Evolutionary conservation across 2,113 vertebrate species (phyloP).

Genomic region (Azemiops feae): DNA sequence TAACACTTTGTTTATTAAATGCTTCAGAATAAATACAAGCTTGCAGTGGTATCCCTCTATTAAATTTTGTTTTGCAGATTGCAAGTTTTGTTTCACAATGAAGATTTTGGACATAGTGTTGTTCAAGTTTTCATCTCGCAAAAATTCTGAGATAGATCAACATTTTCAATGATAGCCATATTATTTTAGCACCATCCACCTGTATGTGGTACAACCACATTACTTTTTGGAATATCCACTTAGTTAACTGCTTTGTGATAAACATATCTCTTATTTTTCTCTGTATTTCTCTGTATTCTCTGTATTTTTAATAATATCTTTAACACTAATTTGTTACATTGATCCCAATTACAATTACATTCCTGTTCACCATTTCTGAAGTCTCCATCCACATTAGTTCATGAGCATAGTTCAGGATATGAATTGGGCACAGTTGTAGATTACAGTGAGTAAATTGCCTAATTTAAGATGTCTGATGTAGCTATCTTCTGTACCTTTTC

Average conservation of each 20-base stretch:
- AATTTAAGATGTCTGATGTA: neutral
- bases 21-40: conserved; percentile 46
- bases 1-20: conserved; percentile 54
- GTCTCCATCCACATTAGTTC: neutral
- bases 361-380: neutral
- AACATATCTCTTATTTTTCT: conserved; percentile 25
- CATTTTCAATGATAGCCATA: neutral
- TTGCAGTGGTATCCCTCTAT: conserved; percentile 13
- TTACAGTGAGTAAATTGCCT: neutral
- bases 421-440: conserved; percentile 2
- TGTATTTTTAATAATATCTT: conserved; percentile 1
- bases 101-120: neutral
- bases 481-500: neutral
- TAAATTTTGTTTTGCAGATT: conserved; percentile 32
- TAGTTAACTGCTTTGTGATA: conserved; percentile 23
- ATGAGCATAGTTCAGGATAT: neutral
- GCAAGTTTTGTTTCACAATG: neutral
- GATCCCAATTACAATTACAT: conserved; percentile 4
- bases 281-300: neutral
- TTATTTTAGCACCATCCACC: neutral
- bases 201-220: neutral
- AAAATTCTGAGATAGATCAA: neutral
- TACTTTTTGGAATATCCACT: conserved; percentile 34
- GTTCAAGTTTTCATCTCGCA: conserved; percentile 24
- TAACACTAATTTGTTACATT: conserved; percentile 31